Evolutionary conservation across 2,113 vertebrate species (phyloP), one percentile per base, ranked within the genome.

Genomic region (Osmerus mordax): DNA sequence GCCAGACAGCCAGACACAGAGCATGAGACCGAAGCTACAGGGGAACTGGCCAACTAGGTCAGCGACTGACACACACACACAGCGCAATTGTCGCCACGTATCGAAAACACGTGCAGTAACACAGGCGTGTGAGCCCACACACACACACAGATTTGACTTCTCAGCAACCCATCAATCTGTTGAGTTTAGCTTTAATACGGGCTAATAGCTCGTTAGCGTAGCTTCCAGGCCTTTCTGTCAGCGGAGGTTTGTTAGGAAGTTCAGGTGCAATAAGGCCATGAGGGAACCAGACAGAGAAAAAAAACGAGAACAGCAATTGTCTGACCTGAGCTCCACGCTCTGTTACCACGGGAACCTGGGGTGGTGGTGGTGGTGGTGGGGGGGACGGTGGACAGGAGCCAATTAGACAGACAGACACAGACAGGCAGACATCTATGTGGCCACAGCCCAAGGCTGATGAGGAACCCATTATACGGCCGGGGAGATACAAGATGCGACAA

Each of bases 331-430:
- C 56, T 59, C 69, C 51, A 47, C 51, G 16, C 12, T 0, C 29
- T 28, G 81, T 83, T 54, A 67, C 81, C 69, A 55, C 59, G 74
- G 71, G 4, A 32, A 79, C 77, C 62, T 0, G 41, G 1, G 70
- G 21, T 28, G 8, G 47, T 19, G 41, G 0, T 51, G 62, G 55
- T 3, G 16, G 3, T 21, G 65, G 5, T 0, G 18, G 21, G 16
- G 41, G 32, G 21, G 41, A 3, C n/a, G 18, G 9, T 8, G n/a
- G 55, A 56, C 16, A 56, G 55, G n/a, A 60, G 58, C 58, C 58
- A 60, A 60, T 36, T 32, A 53, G 18, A 73, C 72, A 54, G 65
- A 28, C 32, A 28, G 23, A 18, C 52, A 64, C 41, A 47, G 41
- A 47, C 9, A 12, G 2, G 41, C 41, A 47, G 41, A 47, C 41